Conservation (phyloP, 2,888 invertebrate species). For the Dilophus febrilis region DNA sequence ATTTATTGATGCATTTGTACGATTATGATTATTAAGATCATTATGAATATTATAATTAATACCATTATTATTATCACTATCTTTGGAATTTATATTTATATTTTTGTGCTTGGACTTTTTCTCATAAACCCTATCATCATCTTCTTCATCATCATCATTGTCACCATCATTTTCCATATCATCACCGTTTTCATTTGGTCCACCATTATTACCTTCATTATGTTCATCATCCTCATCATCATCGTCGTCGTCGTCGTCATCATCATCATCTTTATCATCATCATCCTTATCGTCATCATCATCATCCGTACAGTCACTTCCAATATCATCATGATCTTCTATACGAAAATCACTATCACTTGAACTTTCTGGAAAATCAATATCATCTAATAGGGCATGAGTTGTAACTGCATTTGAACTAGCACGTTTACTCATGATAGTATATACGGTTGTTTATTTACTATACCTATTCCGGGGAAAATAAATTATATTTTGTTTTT, state of each 20-base stretch:
- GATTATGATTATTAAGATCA: too few species aligned
- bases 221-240: constrained; percentile 2
- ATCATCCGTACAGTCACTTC: constrained; percentile 28
- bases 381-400: constrained; percentile 32
- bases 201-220: constrained; percentile 13
- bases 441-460: too few species aligned
- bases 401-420: constrained; percentile 1
- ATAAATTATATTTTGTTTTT: too few species aligned
- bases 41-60: too few species aligned
- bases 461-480: too few species aligned
- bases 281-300: constrained; percentile 37
- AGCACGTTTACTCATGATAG: neutral
- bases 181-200: constrained; percentile 7
- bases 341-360: constrained; percentile 91
- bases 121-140: too few species aligned
- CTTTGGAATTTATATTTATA: too few species aligned
- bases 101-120: too few species aligned
- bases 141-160: too few species aligned
- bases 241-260: constrained; percentile 10
- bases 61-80: too few species aligned
- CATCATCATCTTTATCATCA: constrained; percentile 12
- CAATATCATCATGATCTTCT: constrained; percentile 50
- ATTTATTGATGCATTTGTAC: too few species aligned
- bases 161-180: too few species aligned
- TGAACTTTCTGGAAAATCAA: constrained; percentile 78